These are phyloP conservation scores for Phrynocephalus vlangalii DNA, from an alignment of 2,797 vertebrate species.

Conservation along the genomic window DNA sequence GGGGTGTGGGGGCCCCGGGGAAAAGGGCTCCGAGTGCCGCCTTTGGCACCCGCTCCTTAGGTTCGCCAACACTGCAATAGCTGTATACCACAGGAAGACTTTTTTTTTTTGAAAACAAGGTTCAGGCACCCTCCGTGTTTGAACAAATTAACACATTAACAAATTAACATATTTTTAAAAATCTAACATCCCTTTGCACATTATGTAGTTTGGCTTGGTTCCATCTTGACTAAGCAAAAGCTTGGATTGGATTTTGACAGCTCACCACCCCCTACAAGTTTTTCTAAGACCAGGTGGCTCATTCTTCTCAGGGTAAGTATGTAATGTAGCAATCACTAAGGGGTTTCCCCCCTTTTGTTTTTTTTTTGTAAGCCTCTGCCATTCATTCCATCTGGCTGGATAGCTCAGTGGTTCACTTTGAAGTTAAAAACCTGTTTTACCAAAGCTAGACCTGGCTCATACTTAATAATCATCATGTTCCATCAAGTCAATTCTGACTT, in stretches of 20 bases:
- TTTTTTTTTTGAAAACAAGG: background rate
- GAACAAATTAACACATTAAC: background rate
- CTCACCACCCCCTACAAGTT: slow-evolving; percentile 19
- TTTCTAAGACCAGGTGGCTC: background rate
- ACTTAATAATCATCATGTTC: background rate
- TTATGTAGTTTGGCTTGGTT: background rate
- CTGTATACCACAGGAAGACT: background rate
- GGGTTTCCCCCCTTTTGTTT: too few relatives aligned
- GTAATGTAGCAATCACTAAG: background rate
- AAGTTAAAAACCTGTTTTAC: slow-evolving; percentile 9
- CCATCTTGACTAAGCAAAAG: background rate
- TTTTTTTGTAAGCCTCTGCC: slow-evolving; percentile 19
- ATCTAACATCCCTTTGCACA: slow-evolving; percentile 12
- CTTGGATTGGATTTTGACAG: slow-evolving; percentile 6
- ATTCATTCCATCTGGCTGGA: background rate
- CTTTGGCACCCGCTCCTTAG: too few relatives aligned
- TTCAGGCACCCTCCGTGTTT: background rate
- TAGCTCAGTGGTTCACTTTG: background rate
- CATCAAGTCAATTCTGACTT: too few relatives aligned
- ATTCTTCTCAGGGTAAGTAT: background rate
- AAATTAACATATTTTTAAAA: background rate
- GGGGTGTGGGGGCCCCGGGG: too few relatives aligned
- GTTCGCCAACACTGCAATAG: too few relatives aligned
- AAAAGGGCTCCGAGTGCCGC: too few relatives aligned
- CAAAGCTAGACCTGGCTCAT: background rate